Evolutionary conservation across 1,140 invertebrate species (phyloP), one percentile per base, ranked within the genome.

Genomic region (Lethocerus indicus): DNA sequence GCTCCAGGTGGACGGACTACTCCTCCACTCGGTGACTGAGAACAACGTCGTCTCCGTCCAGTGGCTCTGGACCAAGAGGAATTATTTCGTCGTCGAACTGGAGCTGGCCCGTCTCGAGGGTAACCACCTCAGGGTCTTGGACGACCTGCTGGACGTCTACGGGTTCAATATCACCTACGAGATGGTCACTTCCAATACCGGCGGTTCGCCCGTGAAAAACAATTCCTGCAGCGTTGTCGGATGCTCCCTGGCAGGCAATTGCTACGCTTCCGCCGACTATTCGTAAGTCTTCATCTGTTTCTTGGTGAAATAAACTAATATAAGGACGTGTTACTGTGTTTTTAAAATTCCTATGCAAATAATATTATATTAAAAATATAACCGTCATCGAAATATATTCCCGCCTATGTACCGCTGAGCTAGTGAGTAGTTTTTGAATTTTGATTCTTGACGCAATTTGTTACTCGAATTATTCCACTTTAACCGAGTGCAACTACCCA

Each of bases 161-260:
- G 89, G 88, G 6, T 91, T 93, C 67, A 93, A 93, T 63, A 79
- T 92, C 54, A 92, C 87, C 3, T 92, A 90, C 61, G 85, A 89
- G 60, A 78, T 91, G 18, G 13, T 18, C 18, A 21, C 41, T 4
- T 47, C 49, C n/a, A 39, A 29, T 5, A 36, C 35, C 4, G 28
- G 37, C 12, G 28, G 28, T 20, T 9, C 23, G 20, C 23, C 25
- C 13, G 42, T 47, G 12, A 27, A 23, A 24, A 51, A 51, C 29
- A 66, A 75, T 27, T 74, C 77, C 5, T 92, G 87, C 61, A 83
- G 77, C 32, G 76, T 83, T n/a, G 71, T 76, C 44, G 72, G 78
- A 42, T 92, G 88, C 61, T 83, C 85, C 0, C 84, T 80, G 52
- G 74, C 84, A 1, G 89, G 89, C 16, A 75, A 87, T 60, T 93